Evolutionary conservation across 2,113 vertebrate species (phyloP), one percentile per base, ranked within the genome.

Genomic region (Cariama cristata): DNA sequence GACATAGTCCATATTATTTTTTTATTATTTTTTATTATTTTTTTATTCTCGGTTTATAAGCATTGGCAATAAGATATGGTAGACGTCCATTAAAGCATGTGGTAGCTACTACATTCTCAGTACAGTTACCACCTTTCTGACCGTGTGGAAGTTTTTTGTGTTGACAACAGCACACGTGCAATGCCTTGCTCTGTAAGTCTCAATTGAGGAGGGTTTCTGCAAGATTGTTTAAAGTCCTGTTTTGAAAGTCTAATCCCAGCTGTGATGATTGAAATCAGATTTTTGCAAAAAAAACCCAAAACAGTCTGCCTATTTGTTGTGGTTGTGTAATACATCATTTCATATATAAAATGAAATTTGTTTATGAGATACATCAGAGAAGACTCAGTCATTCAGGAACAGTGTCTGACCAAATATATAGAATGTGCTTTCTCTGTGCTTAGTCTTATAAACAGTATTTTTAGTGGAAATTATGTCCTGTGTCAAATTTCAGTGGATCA

Each of bases 191-290:
- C 58, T 80, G 35, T 35, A 84, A 69, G 42, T 63, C 33, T 88
- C 0, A 0, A 3, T 0, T 27, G 35, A 86, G 32, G 5, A 72
- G 20, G 5, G 5, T 18, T 79, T 88, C 45, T 58, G 30, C 28
- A 91, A 72, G 67, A 74, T 20, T 50, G 0, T 52, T 9, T 19
- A 5, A 83, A 85, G 8, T 59, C 18, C 8, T 84, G 9, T 45
- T 95, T 93, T 69, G 45, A 80, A 90, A 95, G 73, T 79, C 52
- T 75, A 60, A 86, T 77, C 28, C 26, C 20, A 76, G 47, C 1
- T 21, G 8, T 33, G n/a, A 77, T 67, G 4, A 86, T 1, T 66
- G 40, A 81, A 94, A 84, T 71, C 5, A 53, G 24, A 47, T 44
- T 88, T 90, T 77, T 74, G 17, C 30, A 58, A 69, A 44, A 69